Evolutionary conservation across 2,797 vertebrate genomes (phyloP).

Genomic region (Florisuga fusca): DNA sequence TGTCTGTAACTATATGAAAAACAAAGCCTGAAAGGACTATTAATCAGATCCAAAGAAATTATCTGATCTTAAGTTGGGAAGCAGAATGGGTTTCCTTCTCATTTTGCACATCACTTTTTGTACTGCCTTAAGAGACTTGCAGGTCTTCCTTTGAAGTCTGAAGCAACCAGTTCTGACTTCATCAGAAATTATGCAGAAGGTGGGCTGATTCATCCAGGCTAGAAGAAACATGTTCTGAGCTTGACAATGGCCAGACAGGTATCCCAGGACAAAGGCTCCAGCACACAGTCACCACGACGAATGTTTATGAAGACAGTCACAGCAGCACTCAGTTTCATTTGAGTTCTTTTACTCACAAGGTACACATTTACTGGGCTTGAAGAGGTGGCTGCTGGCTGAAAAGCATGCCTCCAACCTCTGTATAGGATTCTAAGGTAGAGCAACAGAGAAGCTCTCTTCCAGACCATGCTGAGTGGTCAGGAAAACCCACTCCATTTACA

Average conservation of each 20-base stretch:
- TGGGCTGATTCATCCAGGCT: background rate
- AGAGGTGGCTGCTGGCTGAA: background rate
- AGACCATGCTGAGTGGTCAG: background rate
- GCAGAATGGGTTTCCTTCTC: background rate
- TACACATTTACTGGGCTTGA: background rate
- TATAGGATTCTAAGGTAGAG: background rate
- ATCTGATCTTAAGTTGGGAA: background rate
- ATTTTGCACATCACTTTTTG: background rate
- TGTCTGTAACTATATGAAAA: background rate
- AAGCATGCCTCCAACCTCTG: background rate
- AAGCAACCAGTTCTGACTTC: background rate
- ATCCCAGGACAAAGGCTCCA: fast-evolving
- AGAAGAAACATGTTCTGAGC: background rate
- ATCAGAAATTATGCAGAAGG: background rate
- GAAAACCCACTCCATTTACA: background rate
- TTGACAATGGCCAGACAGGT: background rate
- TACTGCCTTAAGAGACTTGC: background rate
- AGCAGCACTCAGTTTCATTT: background rate
- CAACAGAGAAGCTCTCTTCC: background rate
- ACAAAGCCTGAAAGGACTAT: background rate
- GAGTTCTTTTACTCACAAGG: background rate
- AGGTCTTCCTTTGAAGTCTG: background rate
- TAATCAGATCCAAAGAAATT: background rate
- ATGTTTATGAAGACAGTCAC: background rate
- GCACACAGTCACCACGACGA: background rate